Conservation (phyloP, 2,797 vertebrate species). For the Rhyacichthys aspro region DNA sequence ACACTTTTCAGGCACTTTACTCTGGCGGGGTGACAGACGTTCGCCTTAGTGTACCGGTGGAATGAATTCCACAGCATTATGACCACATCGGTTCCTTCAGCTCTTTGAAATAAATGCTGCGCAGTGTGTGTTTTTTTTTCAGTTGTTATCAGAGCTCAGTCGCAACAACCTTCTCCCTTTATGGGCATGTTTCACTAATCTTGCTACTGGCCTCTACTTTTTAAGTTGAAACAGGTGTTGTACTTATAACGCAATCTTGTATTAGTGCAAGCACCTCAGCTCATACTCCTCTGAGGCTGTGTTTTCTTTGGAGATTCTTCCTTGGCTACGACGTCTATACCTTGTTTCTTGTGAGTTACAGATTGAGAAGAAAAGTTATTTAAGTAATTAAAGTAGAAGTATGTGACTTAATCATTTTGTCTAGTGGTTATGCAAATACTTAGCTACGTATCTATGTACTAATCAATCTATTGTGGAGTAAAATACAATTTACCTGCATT, state of each 20-base stretch:
- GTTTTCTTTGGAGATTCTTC: constrained; percentile 78
- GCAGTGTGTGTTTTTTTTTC: constrained; percentile 30
- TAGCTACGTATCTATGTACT: too few relatives aligned
- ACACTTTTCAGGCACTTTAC: constrained; percentile 42
- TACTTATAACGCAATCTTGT: constrained; percentile 60
- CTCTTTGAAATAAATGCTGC: constrained; percentile 64
- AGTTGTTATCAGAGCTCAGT: constrained; percentile 71
- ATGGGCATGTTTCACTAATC: constrained; percentile 83
- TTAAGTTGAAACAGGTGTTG: constrained; percentile 81
- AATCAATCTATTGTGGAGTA: too few relatives aligned
- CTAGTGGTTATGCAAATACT: background rate
- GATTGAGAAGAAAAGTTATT: constrained; percentile 46
- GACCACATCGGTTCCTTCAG: constrained; percentile 70
- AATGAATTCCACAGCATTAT: constrained; percentile 72
- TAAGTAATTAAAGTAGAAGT: constrained; percentile 26
- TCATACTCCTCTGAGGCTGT: constrained; percentile 52
- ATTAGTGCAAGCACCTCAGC: constrained; percentile 59
- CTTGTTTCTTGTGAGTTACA: constrained; percentile 60
- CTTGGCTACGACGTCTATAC: constrained; percentile 45
- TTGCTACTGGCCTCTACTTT: constrained; percentile 74
- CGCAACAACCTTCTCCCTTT: constrained; percentile 77
- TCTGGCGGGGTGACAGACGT: constrained; percentile 46
- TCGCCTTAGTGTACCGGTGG: constrained; percentile 45
- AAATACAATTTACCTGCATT: too few relatives aligned
- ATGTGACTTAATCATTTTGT: background rate